Evolutionary conservation across 2,797 vertebrate genomes (phyloP).

Genomic region (Galago senegalensis): DNA sequence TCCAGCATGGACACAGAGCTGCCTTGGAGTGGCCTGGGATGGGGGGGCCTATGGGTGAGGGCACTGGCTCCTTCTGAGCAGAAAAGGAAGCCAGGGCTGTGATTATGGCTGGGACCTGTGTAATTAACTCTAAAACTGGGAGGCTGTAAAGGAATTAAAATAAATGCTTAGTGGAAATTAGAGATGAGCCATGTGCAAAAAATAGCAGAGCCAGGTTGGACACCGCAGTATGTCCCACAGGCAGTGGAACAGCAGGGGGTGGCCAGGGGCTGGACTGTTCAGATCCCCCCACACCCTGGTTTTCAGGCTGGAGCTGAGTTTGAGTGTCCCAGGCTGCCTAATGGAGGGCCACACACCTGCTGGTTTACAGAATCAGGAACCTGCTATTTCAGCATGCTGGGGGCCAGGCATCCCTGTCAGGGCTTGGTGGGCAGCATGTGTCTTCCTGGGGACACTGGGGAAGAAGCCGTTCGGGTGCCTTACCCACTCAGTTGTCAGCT

Average conservation of each 20-base stretch:
- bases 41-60: not conserved
- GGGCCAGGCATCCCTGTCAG: not conserved
- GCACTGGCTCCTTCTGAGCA: accelerated
- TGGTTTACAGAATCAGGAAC: not conserved
- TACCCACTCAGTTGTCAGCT: not conserved
- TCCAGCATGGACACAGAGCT: not conserved
- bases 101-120: conserved; percentile 69
- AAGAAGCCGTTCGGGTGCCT: not conserved
- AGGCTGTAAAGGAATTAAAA: conserved; percentile 78
- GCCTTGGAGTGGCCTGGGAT: accelerated
- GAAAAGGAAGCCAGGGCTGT: not conserved
- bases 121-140: conserved; percentile 81
- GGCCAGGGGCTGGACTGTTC: accelerated
- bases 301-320: not conserved
- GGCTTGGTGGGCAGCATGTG: not conserved
- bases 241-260: not conserved
- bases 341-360: accelerated
- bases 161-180: conserved; percentile 68
- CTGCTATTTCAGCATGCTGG: accelerated
- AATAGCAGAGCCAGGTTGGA: not conserved
- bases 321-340: no score
- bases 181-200: conserved; percentile 40
- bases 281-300: accelerated
- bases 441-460: accelerated
- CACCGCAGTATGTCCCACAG: not conserved